Conservation (phyloP, 2,113 vertebrate species). For the Rattus rattus region DNA sequence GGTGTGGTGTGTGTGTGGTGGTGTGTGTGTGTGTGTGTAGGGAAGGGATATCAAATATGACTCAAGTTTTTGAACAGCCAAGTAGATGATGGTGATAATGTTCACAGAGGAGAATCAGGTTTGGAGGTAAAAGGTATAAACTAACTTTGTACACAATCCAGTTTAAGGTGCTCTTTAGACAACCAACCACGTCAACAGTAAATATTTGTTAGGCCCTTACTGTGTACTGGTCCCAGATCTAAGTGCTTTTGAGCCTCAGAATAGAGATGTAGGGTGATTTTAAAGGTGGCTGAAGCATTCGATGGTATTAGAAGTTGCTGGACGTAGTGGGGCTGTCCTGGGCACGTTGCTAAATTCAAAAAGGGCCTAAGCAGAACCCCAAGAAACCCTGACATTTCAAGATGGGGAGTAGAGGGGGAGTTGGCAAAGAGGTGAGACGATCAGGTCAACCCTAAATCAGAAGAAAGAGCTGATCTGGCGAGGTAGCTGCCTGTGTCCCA, state of each 20-base stretch:
- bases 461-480: not conserved
- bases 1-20: too few species aligned
- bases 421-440: not conserved
- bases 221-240: not conserved
- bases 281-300: not conserved
- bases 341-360: not conserved
- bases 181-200: not conserved
- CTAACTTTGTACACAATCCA: not conserved
- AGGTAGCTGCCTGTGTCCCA: not conserved
- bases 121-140: not conserved
- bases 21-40: not conserved
- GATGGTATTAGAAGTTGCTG: conserved; percentile 7
- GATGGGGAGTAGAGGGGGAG: not conserved
- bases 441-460: not conserved
- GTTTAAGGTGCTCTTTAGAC: not conserved
- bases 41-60: not conserved
- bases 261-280: not conserved
- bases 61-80: not conserved
- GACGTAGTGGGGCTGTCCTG: not conserved
- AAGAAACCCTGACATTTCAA: conserved; percentile 4
- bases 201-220: not conserved
- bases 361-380: not conserved
- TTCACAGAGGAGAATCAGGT: conserved; percentile 9
- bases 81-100: not conserved
- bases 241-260: conserved; percentile 6